These are phyloP conservation scores for Amphimallon solstitiale DNA, from an alignment of 2,888 invertebrate genomes.

Conservation along the genomic window DNA sequence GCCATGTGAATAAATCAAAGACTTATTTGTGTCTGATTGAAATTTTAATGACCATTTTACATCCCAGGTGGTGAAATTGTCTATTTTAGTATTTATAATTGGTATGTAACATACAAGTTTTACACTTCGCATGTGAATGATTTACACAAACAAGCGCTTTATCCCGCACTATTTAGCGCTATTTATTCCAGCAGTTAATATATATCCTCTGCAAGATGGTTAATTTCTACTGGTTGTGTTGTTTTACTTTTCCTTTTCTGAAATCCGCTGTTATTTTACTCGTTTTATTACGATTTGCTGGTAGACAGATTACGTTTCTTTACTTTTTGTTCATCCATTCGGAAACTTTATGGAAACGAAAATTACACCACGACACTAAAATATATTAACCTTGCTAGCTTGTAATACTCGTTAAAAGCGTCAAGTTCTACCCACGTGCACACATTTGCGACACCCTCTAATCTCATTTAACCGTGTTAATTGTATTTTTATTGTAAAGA, in stretches of 20 bases:
- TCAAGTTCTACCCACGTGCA: constrained; percentile 4
- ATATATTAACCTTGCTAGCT: too few relatives aligned
- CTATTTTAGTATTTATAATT: too few relatives aligned
- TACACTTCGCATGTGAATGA: constrained; percentile 45
- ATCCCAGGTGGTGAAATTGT: too few relatives aligned
- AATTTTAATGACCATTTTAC: too few relatives aligned
- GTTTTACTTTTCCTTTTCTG: constrained; percentile 22
- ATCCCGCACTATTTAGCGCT: constrained; percentile 51
- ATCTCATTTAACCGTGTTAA: constrained; percentile 24
- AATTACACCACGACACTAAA: too few relatives aligned
- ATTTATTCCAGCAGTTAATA: constrained; percentile 48
- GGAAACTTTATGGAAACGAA: too few relatives aligned
- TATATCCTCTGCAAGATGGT: constrained; percentile 44
- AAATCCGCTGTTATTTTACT: constrained; percentile 15
- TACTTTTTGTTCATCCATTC: too few relatives aligned
- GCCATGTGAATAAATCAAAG: too few relatives aligned
- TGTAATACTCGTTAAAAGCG: too few relatives aligned
- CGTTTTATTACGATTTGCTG: background rate
- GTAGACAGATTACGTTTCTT: too few relatives aligned
- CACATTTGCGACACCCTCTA: constrained; percentile 19
- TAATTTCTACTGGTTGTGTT: constrained; percentile 11
- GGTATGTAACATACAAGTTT: too few relatives aligned
- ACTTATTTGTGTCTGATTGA: too few relatives aligned
- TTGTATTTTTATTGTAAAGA: constrained; percentile 15
- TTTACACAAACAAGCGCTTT: constrained; percentile 48